A percentile compares a stretch with the other conserved stretches of the same genome.
phyloP scores from a whole-genome alignment of 2,113 vertebrate genomes.

The Antechinus flavipes region DNA sequence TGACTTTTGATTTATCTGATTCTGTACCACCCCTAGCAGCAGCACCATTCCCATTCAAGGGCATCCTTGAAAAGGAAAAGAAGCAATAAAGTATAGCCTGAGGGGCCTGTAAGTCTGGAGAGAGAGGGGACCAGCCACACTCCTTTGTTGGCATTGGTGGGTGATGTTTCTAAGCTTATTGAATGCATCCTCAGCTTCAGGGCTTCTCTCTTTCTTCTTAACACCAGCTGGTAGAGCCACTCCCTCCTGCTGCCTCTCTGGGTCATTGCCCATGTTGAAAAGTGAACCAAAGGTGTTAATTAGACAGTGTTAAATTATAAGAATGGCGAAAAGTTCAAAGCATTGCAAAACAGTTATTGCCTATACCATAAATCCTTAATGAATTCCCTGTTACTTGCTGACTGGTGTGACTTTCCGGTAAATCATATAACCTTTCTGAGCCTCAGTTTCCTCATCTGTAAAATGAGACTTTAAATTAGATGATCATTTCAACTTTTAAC shows the following conservation, averaged over 20 bases:
- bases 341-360: not conserved
- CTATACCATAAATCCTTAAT: not conserved
- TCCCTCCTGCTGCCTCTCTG: not conserved
- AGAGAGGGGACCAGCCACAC: not conserved
- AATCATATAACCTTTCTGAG: not conserved
- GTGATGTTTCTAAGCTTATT: not conserved
- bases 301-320: not conserved
- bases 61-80: not conserved
- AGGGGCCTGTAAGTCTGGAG: not conserved
- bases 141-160: not conserved
- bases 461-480: not conserved
- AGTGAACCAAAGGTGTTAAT: not conserved
- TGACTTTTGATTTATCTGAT: not conserved
- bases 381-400: not conserved
- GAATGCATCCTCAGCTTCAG: not conserved
- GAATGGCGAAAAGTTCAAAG: not conserved
- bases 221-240: not conserved
- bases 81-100: not conserved
- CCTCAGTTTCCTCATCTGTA: not conserved
- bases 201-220: conserved; percentile 11
- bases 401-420: not conserved
- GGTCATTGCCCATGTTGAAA: not conserved
- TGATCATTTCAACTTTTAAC: not conserved
- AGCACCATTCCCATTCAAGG: not conserved
- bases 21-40: not conserved